phyloP scores from a whole-genome alignment of 1,140 invertebrate genomes.

The Ceratina australensis region DNA sequence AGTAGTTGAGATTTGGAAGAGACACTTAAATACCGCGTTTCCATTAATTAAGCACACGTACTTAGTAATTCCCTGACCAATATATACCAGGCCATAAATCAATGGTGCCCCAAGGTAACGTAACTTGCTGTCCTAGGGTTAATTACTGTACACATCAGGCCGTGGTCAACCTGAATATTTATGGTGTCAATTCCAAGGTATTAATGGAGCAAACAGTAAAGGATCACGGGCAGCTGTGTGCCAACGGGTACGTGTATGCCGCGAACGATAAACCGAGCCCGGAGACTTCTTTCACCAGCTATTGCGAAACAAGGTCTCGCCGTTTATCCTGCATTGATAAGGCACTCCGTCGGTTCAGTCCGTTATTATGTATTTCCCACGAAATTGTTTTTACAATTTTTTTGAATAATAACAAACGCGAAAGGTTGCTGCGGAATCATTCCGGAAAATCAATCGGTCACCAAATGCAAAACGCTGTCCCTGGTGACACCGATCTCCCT shows the following conservation, averaged over 20 bases:
- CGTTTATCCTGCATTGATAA: conserved; percentile 4
- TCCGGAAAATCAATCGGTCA: conserved; percentile 59
- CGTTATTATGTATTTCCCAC: conserved; percentile 1
- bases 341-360: neutral
- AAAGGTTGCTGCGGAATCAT: neutral
- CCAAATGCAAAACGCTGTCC: conserved; percentile 73
- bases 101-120: neutral
- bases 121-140: neutral
- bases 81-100: conserved; percentile 29
- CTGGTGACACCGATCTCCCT: conserved; percentile 68
- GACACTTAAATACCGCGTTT: too few species aligned
- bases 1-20: too few species aligned
- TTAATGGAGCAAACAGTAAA: neutral
- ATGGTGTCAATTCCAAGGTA: neutral
- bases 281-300: neutral
- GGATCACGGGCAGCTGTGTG: neutral
- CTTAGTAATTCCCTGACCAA: conserved; percentile 2
- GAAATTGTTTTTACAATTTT: neutral
- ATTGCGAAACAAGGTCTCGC: neutral
- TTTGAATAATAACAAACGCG: neutral
- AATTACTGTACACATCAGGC: conserved; percentile 20
- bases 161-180: conserved; percentile 12
- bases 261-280: conserved; percentile 4
- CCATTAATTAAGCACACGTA: neutral
- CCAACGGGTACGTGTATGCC: neutral